phyloP scores from a whole-genome alignment of 2,888 invertebrate genomes.

The Melinaea menophilus region DNA sequence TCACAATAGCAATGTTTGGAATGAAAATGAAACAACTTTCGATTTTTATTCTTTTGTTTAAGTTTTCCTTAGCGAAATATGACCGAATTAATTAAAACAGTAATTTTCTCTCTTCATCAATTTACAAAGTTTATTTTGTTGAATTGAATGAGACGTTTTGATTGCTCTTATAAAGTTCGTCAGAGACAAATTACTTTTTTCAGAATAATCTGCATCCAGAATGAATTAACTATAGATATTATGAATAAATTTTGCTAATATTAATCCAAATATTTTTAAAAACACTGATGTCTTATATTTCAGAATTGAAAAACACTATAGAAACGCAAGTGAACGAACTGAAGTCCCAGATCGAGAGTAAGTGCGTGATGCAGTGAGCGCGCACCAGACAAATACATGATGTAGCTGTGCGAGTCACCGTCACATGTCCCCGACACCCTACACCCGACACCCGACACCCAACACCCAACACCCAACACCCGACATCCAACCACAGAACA shows the following conservation, averaged over 20 bases:
- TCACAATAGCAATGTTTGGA: no score
- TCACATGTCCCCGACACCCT: conserved; percentile 47
- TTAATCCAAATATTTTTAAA: not conserved
- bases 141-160: no score
- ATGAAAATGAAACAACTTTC: no score
- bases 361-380: conserved; percentile 95
- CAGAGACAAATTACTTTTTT: no score
- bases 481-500: conserved; percentile 41
- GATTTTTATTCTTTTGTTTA: no score
- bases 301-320: conserved; percentile 98
- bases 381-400: conserved; percentile 63
- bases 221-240: no score
- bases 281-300: conserved; percentile 53
- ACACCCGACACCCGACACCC: conserved; percentile 44
- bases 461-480: conserved; percentile 46
- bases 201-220: no score
- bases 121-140: no score
- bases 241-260: not conserved
- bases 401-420: conserved; percentile 72
- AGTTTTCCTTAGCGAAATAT: no score
- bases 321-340: conserved; percentile 98
- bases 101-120: no score
- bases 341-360: conserved; percentile 97
- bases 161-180: no score
- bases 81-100: no score